Base-by-base conservation (phyloP, 2,888 invertebrate genomes). In the Rutpela maculata region DNA sequence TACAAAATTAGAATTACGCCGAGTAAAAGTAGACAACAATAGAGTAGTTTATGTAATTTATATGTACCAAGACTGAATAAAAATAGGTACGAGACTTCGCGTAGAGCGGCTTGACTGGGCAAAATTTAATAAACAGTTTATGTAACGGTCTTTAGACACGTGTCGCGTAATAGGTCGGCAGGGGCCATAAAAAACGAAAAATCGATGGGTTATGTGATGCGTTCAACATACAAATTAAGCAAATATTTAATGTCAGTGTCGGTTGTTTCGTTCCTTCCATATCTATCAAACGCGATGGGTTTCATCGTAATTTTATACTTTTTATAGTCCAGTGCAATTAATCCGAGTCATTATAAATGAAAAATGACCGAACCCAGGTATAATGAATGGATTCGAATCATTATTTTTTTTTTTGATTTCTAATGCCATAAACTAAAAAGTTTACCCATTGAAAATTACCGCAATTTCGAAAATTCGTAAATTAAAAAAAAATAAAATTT, bases 51-150 rank as follows among this genome's bases (percentile, higher is more conserved):
- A 50, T 50, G n/a, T 50, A 50, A 50, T 50, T 50, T n/a, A 15
- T 6, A 50, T 50, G 50, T n/a, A 50, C 50, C n/a, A n/a, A 50
- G 50, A 50, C n/a, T 50, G 50, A 50, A 50, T 50, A 50, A 50
- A 50, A 50, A 50, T 50, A 50, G 50, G n/a, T n/a, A 50, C n/a
- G 50, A 50, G 50, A 50, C 50, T 15, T 35, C 31, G 50, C 15
- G 43, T 15, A 43, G 50, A 50, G 50, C 50, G 50, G 50, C 60
- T 35, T 6, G 50, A 6, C 60, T 35, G 62, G 26, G n/a, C 10
- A 35, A 31, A 17, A 35, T 35, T 17, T 35, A 63, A 35, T 35
- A 63, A 63, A 63, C 62, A 31, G 35, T 63, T 63, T 63, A 63
- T 63, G 10, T 63, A 63, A 63, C 26, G 22, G 50, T 50, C 60